Conservation (phyloP, 2,797 vertebrate genomes). For the Antrozous pallidus region DNA sequence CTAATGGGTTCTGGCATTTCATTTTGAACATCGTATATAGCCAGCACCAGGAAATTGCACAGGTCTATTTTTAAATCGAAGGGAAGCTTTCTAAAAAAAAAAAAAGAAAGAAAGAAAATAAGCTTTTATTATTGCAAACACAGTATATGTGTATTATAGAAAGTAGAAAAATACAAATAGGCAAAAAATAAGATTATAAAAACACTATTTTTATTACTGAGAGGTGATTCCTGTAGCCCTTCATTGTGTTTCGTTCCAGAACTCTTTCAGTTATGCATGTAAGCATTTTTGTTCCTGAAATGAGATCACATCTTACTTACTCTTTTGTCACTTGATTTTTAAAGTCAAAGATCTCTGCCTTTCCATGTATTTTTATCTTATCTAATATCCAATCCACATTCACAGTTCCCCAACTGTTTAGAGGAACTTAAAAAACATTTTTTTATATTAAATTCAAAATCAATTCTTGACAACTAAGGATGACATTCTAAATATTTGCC, state of each 20-base stretch:
- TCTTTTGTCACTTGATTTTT: neutral
- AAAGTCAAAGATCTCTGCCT: neutral
- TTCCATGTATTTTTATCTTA: neutral
- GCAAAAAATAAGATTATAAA: slow-evolving; percentile 9
- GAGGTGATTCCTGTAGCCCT: neutral
- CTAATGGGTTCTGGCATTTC: slow-evolving; percentile 9
- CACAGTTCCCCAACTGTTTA: neutral
- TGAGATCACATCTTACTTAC: neutral
- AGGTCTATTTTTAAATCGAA: neutral
- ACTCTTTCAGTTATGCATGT: neutral
- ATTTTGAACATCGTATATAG: neutral
- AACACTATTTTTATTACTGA: neutral
- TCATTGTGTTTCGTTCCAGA: neutral
- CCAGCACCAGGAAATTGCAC: neutral
- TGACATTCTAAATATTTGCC: slow-evolving; percentile 19
- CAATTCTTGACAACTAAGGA: neutral
- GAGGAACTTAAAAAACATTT: neutral
- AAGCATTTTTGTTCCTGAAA: neutral
- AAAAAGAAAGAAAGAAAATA: neutral
- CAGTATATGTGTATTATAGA: neutral
- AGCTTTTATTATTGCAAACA: slow-evolving; percentile 43
- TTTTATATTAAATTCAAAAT: neutral
- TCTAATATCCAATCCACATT: neutral
- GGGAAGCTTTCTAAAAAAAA: neutral
- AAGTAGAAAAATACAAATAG: neutral